Conservation (phyloP, 2,888 invertebrate species). For the Xylophagus ater region DNA sequence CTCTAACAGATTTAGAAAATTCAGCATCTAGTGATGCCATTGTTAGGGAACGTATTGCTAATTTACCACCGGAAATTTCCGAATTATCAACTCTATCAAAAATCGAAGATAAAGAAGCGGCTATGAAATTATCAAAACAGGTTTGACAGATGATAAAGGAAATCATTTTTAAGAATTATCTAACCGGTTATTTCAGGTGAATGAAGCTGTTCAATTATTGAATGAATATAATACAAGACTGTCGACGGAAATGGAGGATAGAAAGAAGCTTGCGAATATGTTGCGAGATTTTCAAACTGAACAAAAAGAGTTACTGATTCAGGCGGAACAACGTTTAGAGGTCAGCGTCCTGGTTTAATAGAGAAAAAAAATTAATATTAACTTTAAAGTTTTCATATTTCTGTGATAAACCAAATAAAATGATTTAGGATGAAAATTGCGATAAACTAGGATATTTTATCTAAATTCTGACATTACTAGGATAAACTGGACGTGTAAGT, state of each 20-base stretch:
- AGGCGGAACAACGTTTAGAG: constrained; percentile 79
- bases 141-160: constrained; percentile 40
- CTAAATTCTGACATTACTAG: no score
- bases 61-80: constrained; percentile 87
- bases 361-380: constrained; percentile 4
- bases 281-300: constrained; percentile 76
- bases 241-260: constrained; percentile 77
- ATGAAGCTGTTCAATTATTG: constrained; percentile 75
- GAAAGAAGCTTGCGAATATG: constrained; percentile 76
- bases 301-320: constrained; percentile 73
- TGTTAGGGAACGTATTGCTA: constrained; percentile 85
- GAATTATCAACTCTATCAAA: constrained; percentile 79
- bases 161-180: no score
- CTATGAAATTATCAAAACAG: constrained; percentile 62
- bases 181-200: constrained; percentile 39
- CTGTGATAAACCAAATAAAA: no score
- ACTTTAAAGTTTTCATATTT: no score
- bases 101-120: constrained; percentile 73
- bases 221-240: constrained; percentile 83
- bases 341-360: constrained; percentile 40
- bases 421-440: no score
- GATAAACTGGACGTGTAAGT: no score
- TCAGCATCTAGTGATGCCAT: constrained; percentile 92
- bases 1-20: constrained; percentile 75
- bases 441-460: no score